Base-by-base conservation (phyloP, 1,140 invertebrate species). In the Aphaenogaster ashmeadi region DNA sequence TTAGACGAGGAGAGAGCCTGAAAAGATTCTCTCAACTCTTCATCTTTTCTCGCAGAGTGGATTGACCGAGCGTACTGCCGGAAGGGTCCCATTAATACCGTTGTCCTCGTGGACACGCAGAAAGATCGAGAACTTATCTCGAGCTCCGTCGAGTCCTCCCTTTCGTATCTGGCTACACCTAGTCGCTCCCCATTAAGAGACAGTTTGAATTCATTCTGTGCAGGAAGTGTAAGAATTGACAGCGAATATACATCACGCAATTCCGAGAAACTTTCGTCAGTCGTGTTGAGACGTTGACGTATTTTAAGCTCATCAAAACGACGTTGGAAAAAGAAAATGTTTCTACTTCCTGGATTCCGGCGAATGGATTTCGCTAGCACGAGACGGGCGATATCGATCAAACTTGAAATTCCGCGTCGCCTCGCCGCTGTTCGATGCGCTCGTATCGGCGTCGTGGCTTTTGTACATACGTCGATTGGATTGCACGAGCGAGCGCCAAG, bases 11-110 rank as follows among this genome's bases (percentile, higher is more conserved):
- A 33, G 27, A 21, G 38, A 71, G 60, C 38, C 56, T 84, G 89
- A 90, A 92, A 92, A 84, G 89, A 89, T 90, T 91, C 87, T 15
- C 81, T 90, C 84, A 86, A 87, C 86, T 89, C 87, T 87, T 92
- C 87, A 89, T 91, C 87, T 91, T 91, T 88, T 64, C 41, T 62
- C 69, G 67, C 78, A 88, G 84, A 92, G 92, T 90, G 85, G 90
- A 93, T 93, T 86, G 90, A 88, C 86, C 85, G 89, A 66, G 74
- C 83, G 64, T 77, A 83, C 74, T 79, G 79, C 79, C 89, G 80
- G 86, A 78, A 88, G 78, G 60, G 41, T 50, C 41, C 87, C 88
- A 78, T 90, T 90, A 90, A 91, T 87, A 69, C 38, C 66, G 60
- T 56, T 72, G 62, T 56, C 52, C 71, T 41, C 38, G 58, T 64